These are phyloP conservation scores for Dexiosoma caninum DNA, from an alignment of 2,888 invertebrate genomes.

Conservation along the genomic window DNA sequence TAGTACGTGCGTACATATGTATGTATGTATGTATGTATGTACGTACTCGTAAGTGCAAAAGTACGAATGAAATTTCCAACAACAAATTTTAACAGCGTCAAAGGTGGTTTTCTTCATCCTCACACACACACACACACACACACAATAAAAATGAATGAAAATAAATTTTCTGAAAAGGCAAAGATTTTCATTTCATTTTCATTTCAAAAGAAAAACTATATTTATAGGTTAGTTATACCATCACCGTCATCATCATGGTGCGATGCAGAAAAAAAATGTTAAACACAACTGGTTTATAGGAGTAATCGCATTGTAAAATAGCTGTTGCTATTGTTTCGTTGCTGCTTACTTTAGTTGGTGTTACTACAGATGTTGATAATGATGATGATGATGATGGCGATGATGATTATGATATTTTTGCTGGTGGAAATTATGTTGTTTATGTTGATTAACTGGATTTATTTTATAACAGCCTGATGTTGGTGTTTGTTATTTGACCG, in stretches of 20 bases:
- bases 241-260: background rate
- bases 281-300: constrained; percentile 56
- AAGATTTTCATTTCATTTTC: constrained; percentile 54
- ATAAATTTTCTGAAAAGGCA: constrained; percentile 39
- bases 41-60: no score
- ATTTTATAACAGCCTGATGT: constrained; percentile 39
- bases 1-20: no score
- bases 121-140: background rate
- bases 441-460: constrained; percentile 56
- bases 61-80: background rate
- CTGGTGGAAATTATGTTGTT: constrained; percentile 18
- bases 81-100: background rate
- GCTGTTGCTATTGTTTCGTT: constrained; percentile 58
- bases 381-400: constrained; percentile 32
- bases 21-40: no score
- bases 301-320: constrained; percentile 36
- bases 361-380: constrained; percentile 57
- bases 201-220: constrained; percentile 61
- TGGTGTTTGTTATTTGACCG: constrained; percentile 56
- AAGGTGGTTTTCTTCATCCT: background rate
- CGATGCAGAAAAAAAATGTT: background rate
- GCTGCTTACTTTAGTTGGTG: constrained; percentile 17
- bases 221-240: constrained; percentile 65
- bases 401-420: constrained; percentile 29
- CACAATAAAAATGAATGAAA: constrained; percentile 27